Conservation (phyloP, 2,888 invertebrate genomes). For the Disparrhopalites patrizii region DNA sequence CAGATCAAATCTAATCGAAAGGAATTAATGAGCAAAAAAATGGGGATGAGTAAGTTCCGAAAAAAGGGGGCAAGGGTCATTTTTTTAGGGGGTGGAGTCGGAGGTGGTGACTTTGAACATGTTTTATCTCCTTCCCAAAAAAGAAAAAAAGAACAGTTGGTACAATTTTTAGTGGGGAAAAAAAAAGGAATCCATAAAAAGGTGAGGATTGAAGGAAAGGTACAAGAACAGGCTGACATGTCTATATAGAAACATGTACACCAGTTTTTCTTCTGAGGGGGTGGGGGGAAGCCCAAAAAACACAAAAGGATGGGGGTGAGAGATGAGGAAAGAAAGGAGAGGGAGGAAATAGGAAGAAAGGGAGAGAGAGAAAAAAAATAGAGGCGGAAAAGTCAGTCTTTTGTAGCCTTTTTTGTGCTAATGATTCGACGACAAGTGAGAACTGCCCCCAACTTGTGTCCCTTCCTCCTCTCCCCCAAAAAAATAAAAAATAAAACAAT, state of each 20-base stretch:
- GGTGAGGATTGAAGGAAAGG: not conserved
- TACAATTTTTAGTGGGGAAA: not conserved
- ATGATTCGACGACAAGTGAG: constrained; percentile 19
- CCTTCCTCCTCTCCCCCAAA: not conserved
- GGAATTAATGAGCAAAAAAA: too few species aligned
- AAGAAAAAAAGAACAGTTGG: not conserved
- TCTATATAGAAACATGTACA: not conserved
- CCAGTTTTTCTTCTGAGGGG: not conserved
- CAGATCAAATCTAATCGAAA: too few species aligned
- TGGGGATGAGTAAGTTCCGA: too few species aligned
- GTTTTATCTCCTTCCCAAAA: not conserved
- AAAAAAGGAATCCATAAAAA: not conserved
- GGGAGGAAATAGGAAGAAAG: not conserved
- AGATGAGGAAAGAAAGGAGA: too few species aligned
- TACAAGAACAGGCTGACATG: not conserved
- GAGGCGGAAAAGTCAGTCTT: not conserved
- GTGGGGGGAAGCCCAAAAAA: not conserved
- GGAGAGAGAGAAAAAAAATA: not conserved
- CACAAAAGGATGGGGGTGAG: not conserved
- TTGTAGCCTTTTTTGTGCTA: not conserved
- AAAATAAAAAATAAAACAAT: too few species aligned
- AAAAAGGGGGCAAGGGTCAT: too few species aligned
- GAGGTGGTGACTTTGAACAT: not conserved
- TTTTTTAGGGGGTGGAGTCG: too few species aligned
- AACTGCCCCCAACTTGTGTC: constrained; percentile 15